Conservation (phyloP, 2,888 invertebrate genomes). For the Galerucella calmariensis region DNA sequence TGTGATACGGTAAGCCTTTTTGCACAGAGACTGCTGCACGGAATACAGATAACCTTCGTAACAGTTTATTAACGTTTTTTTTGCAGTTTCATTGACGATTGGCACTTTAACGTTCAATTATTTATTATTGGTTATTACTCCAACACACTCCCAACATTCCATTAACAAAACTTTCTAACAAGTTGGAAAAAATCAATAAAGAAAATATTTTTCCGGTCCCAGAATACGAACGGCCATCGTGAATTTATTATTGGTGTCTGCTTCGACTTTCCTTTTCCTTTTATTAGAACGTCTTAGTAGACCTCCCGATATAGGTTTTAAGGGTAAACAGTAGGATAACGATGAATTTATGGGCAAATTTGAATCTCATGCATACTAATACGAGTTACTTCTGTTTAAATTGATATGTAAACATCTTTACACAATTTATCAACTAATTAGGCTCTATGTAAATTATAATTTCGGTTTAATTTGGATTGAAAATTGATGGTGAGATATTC, state of each 20-base stretch:
- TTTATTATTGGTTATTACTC: constrained; percentile 17
- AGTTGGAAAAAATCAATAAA: neutral
- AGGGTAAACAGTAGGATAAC: constrained; percentile 4
- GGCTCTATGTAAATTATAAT: no score
- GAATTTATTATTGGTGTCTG: neutral
- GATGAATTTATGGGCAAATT: constrained; percentile 10
- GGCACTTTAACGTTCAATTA: constrained; percentile 9
- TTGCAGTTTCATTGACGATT: constrained; percentile 23
- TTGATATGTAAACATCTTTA: constrained; percentile 10
- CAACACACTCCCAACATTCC: neutral
- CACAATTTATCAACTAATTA: neutral
- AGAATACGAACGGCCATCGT: neutral
- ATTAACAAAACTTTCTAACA: neutral
- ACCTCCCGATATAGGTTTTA: constrained; percentile 4
- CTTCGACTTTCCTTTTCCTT: neutral
- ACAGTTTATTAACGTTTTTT: constrained; percentile 24
- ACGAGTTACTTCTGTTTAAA: neutral
- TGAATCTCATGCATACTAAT: constrained; percentile 14
- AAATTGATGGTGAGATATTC: no score
- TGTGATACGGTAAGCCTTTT: constrained; percentile 1
- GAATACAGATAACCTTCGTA: constrained; percentile 25
- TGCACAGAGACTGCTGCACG: neutral
- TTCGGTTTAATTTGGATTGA: no score
- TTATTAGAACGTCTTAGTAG: neutral
- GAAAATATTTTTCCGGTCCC: neutral